phyloP scores from a whole-genome alignment of 2,113 vertebrate genomes.

The Nycticebus coucang region DNA sequence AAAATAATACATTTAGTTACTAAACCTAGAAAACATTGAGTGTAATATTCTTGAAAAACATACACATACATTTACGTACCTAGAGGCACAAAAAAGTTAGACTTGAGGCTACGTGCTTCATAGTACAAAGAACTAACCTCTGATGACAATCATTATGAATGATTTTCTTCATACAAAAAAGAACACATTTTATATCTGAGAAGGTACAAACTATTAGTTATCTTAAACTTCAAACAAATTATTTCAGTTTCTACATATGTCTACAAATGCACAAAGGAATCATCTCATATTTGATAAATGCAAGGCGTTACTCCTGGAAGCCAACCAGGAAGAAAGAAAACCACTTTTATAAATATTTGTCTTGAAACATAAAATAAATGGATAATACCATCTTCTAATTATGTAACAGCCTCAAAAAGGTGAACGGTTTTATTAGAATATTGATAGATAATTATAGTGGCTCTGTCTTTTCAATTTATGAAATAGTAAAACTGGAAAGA shows the following conservation, averaged over 20 bases:
- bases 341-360: conserved; percentile 20
- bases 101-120: not conserved
- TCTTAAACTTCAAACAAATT: conserved; percentile 30
- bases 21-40: not conserved
- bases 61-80: not conserved
- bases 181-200: conserved; percentile 13
- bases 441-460: not conserved
- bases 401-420: conserved; percentile 24
- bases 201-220: not conserved
- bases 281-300: not conserved
- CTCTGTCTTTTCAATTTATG: not conserved
- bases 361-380: conserved; percentile 29
- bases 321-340: conserved; percentile 33
- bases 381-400: conserved; percentile 18
- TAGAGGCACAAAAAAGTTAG: not conserved
- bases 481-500: not conserved
- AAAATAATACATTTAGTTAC: not conserved
- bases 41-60: not conserved
- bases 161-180: conserved; percentile 16
- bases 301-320: conserved; percentile 31
- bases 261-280: conserved; percentile 49
- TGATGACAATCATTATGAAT: not conserved
- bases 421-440: not conserved
- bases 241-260: conserved; percentile 27
- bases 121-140: not conserved